These are phyloP conservation scores for Sterrhoptilus dennistouni DNA, from an alignment of 2,113 vertebrate genomes.

Conservation along the genomic window DNA sequence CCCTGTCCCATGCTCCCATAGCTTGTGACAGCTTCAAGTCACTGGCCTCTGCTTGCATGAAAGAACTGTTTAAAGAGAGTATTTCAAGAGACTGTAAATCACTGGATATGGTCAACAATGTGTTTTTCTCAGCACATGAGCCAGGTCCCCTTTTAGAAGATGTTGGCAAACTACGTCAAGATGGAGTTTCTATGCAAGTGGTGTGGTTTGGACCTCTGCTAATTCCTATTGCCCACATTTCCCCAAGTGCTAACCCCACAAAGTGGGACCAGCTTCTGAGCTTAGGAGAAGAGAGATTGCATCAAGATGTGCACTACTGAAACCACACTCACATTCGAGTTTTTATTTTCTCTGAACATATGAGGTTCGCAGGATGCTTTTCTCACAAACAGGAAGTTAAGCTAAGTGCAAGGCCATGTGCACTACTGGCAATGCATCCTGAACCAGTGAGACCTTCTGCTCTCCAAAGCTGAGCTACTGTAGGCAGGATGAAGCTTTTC, in stretches of 20 bases:
- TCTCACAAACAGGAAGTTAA: not conserved
- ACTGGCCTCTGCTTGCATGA: accelerated
- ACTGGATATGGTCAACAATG: not conserved
- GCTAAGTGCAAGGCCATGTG: not conserved
- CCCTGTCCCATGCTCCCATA: accelerated
- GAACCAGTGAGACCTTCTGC: not conserved
- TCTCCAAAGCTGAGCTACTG: not conserved
- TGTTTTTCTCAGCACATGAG: not conserved
- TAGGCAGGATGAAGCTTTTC: not conserved
- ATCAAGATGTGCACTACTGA: not conserved
- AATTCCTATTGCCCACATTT: not conserved
- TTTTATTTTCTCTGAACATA: not conserved
- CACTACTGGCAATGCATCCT: not conserved
- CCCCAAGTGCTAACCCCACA: not conserved
- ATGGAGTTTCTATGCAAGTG: not conserved
- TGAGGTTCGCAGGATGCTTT: not conserved
- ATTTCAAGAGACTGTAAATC: not conserved
- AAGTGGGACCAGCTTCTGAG: not conserved
- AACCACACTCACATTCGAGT: not conserved
- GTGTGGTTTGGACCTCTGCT: not conserved
- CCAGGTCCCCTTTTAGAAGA: not conserved
- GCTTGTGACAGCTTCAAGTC: not conserved
- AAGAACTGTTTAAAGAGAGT: not conserved
- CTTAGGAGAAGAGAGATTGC: not conserved
- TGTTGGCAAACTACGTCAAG: not conserved